Conservation (phyloP, 2,797 vertebrate species). For the Peromyscus aztecus region DNA sequence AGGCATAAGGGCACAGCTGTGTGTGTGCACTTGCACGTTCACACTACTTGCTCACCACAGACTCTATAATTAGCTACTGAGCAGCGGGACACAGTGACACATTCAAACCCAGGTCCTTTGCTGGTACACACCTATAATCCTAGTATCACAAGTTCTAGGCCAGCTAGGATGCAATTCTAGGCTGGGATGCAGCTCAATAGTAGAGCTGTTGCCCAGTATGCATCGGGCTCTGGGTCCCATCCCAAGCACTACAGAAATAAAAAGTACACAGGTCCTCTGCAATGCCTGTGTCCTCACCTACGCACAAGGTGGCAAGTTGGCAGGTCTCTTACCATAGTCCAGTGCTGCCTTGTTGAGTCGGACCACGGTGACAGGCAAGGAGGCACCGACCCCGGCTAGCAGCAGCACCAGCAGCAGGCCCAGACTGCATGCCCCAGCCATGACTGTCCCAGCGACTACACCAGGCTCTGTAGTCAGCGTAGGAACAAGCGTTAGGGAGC, state of each 20-base stretch:
- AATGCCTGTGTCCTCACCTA: not conserved
- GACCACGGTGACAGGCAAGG: not conserved
- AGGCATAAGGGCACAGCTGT: not conserved
- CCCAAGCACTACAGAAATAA: not conserved
- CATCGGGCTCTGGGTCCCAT: not conserved
- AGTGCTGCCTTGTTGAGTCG: slow-evolving; percentile 72
- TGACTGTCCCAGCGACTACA: not conserved
- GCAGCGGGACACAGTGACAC: not conserved
- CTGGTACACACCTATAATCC: not conserved
- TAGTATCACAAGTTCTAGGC: not conserved
- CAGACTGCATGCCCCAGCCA: slow-evolving; percentile 17
- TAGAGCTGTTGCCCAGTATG: not conserved
- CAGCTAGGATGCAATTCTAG: not conserved
- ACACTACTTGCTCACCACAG: accelerated
- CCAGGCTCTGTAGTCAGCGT: slow-evolving; percentile 7
- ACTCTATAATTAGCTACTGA: not conserved
- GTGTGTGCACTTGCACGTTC: accelerated
- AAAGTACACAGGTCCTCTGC: not conserved
- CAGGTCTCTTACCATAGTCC: slow-evolving; percentile 68
- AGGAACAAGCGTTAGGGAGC: not conserved
- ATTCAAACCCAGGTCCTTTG: not conserved
- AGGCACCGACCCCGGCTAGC: not conserved
- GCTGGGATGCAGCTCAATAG: not conserved
- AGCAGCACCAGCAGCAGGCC: slow-evolving; percentile 48
- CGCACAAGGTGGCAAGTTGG: accelerated